Base-by-base conservation (phyloP, 2,113 vertebrate genomes). In the Sebastes schlegelii region DNA sequence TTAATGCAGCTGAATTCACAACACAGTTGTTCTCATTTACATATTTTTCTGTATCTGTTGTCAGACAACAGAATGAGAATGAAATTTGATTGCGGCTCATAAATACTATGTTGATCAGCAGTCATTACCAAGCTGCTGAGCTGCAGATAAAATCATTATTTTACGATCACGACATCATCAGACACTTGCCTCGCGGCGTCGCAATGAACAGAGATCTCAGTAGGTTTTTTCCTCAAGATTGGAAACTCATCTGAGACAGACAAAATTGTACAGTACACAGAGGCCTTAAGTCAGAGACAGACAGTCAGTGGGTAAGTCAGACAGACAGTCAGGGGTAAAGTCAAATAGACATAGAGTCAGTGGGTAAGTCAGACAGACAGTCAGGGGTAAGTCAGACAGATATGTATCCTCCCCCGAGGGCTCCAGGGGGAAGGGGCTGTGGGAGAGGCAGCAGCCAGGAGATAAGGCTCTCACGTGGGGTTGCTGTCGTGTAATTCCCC, bases 401-500 rank as follows among this genome's bases (percentile, higher is more conserved):
- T 88, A 63, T 84, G 89, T 67, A 87, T 89, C 88, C 89, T 86
- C 80, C 81, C 85, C 85, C 60, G 17, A 66, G 84, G 83, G 62
- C 83, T 90, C 48, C 67, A 76, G 84, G 70, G 84, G 69, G 61
- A 76, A 74, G 81, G 74, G 75, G 81, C 51, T 88, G 76, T 62
- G 63, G 79, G 89, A 93, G 89, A 90, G 89, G 76, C 94, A 84
- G 91, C 84, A 90, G 91, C 79, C 77, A 92, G 90, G 74, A 96
- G 94, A 95, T 93, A 95, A 96, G 94, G 80, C 94, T 92, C 87
- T 92, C 92, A 85, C 84, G 87, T 93, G 93, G 92, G 91, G 88
- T 91, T 92, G 66, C 82, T 89, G 88, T 94, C 93, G 90, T 93
- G 92, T 95, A 95, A 95, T 91, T 94, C 91, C 87, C 74, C 82